Base-by-base conservation (phyloP, 2,113 vertebrate genomes). In the Toxotes chatareus region DNA sequence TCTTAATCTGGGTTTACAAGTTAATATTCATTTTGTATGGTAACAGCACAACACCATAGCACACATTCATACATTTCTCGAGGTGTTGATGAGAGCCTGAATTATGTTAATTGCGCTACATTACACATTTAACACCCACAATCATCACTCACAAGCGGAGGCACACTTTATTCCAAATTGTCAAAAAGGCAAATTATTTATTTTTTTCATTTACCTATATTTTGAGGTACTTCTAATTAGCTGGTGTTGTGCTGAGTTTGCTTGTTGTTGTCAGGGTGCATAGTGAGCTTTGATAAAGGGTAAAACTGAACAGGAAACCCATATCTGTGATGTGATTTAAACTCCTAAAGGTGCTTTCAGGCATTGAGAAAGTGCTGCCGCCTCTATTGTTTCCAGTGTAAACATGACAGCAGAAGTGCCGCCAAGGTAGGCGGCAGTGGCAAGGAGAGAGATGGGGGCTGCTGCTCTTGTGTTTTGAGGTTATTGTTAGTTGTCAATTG, bases 111-210 rank as follows among this genome's bases (percentile, higher is more conserved):
- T 27, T 36, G 9, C 12, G 27, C 27, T 76, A 2, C 36, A 10
- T 32, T 27, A 38, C 36, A 57, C 67, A 71, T 71, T 63, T 56
- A 67, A 78, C 44, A 64, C 31, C 36, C 55, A 11, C 27, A 63
- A 7, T 19, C 4, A 64, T 76, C 32, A 76, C 65, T 71, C 23
- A n/a, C 16, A 53, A 71, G 21, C 9, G 8, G 5, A n/a, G 31
- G 31, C 0, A 56, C 27, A 63, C 46, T 62, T 9, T 46, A 57
- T 12, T 1, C 4, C 31, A 82, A 55, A 44, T 21, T 81, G 16
- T 53, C 65, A 46, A 46, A 63, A 49, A 63, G 12, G 36, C 1
- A 27, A 56, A 47, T 23, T 19, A 17, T 16, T 27, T 27, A 27
- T 27, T 27, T 27, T 27, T 27, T 27, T 27, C 27, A 27, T 27